These are phyloP conservation scores for Cyprinella venusta DNA, from an alignment of 2,797 vertebrate species.

Conservation along the genomic window DNA sequence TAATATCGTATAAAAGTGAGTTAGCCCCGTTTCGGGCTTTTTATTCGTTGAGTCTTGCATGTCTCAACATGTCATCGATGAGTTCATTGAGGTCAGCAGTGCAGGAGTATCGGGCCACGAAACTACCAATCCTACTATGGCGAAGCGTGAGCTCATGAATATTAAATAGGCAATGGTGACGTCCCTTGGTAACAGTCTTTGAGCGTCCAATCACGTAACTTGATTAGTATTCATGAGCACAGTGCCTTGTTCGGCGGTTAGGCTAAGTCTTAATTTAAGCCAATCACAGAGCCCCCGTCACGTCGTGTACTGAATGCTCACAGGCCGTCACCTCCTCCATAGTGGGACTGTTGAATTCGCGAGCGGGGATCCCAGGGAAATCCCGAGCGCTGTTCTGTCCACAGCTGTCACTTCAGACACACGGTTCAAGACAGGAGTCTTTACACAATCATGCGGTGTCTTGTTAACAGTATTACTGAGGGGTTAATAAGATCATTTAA, in stretches of 20 bases:
- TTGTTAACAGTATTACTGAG: background rate
- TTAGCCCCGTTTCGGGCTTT: background rate
- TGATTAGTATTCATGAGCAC: background rate
- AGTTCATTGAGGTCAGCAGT: conserved; percentile 37
- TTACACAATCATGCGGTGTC: background rate
- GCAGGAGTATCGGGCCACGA: conserved; percentile 9
- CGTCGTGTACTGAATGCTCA: background rate
- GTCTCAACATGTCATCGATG: conserved; percentile 49
- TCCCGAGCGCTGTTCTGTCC: conserved; percentile 14
- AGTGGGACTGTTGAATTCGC: background rate
- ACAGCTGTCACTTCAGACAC: conserved; percentile 20
- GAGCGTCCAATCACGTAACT: background rate
- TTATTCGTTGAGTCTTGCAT: conserved; percentile 26
- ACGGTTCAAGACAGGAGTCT: background rate
- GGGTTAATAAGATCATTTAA: background rate
- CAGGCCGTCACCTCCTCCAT: background rate
- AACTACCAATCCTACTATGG: background rate
- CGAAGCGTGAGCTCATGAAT: conserved; percentile 74
- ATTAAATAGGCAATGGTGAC: conserved; percentile 33
- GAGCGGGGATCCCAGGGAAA: conserved; percentile 27
- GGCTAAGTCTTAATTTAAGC: background rate
- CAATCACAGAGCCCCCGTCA: conserved; percentile 1
- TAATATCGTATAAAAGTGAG: background rate
- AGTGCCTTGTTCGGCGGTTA: background rate
- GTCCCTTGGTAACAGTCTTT: conserved; percentile 25